Evolutionary conservation across 92 coral and sea anemone species (phyloP), one percentile per base, ranked within the genome.

Genomic region (Phenganax stokvisi): DNA sequence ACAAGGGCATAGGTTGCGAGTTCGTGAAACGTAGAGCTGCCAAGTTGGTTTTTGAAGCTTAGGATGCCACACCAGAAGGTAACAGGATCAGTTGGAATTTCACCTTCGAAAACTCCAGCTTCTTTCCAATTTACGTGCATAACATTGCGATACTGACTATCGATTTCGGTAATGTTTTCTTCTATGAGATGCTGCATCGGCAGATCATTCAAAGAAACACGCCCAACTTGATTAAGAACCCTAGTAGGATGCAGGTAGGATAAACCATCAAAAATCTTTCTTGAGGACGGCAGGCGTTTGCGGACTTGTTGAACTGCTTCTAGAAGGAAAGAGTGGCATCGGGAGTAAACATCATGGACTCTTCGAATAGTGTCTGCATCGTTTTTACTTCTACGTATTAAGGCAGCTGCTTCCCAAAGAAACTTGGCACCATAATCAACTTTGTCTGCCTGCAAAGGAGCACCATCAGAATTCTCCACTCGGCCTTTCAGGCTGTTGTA

Each of bases 1-100:
- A 54, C 75, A 15, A 70, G 75, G 54, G 75, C 75, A 70, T 70
- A 70, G 56, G 56, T n/a, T 3, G 75, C 75, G 13, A 70, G 75
- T 15, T 70, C 75, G 6, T 15, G 30, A 12, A 3, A 70, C 12
- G 74, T 69, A 15, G 16, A 17, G 54, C 44, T 28, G 75, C 75
- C 75, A 31, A 3, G 12, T 70, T 3, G 75, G 75, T 57, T 57
- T 57, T 10, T 57, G 63, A 29, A 68, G 8, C 29, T 15, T 9
- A 68, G 74, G 6, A 68, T 51, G 29, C 28, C 74, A 28, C 37
- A 68, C 74, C 74, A 68, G 29, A 68, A 68, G 54, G 37, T 68
- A 15, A 68, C 28, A 16, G 51, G 6, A 68, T 68, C 73, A 16
- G 73, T 68, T 16, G 73, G 73, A 68, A 68, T 68, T 30, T 51